Conservation (phyloP, 1,140 invertebrate genomes). For the Choristoneura fumiferana region DNA sequence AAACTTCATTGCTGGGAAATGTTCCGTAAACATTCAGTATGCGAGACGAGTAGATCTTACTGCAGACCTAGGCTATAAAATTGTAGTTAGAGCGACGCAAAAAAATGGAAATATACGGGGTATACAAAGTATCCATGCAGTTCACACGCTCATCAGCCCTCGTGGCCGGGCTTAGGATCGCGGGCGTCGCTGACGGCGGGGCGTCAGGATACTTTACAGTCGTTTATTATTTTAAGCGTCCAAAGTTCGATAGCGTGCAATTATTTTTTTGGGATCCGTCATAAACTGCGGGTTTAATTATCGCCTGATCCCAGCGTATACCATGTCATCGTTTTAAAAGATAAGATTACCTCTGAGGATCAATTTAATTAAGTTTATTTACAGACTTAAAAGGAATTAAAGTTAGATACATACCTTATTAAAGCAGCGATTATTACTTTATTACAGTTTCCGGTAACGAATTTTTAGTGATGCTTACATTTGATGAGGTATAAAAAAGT, state of each 20-base stretch:
- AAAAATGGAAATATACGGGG: background rate
- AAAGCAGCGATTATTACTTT: too few relatives aligned
- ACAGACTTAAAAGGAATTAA: too few relatives aligned
- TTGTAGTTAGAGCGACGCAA: background rate
- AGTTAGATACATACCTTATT: too few relatives aligned
- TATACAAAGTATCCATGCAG: too few relatives aligned
- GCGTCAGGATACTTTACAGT: slow-evolving; percentile 7
- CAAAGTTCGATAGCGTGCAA: background rate
- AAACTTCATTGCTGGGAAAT: background rate
- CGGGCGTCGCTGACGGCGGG: slow-evolving; percentile 12
- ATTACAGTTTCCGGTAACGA: too few relatives aligned
- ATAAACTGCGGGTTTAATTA: background rate
- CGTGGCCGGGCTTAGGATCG: too few relatives aligned
- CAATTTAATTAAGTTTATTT: too few relatives aligned
- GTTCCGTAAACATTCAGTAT: slow-evolving; percentile 4
- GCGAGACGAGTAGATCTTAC: background rate
- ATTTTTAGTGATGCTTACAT: too few relatives aligned
- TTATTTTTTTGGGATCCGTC: slow-evolving; percentile 1
- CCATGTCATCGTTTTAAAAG: too few relatives aligned
- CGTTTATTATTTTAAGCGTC: slow-evolving; percentile 12
- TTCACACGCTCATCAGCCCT: slow-evolving; percentile 8
- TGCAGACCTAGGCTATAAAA: background rate
- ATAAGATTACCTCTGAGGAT: too few relatives aligned
- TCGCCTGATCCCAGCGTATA: background rate
- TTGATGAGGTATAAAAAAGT: too few relatives aligned